These are phyloP conservation scores for Ichneumoninae sp. DNA, from an alignment of 2,888 invertebrate genomes.

Conservation along the genomic window DNA sequence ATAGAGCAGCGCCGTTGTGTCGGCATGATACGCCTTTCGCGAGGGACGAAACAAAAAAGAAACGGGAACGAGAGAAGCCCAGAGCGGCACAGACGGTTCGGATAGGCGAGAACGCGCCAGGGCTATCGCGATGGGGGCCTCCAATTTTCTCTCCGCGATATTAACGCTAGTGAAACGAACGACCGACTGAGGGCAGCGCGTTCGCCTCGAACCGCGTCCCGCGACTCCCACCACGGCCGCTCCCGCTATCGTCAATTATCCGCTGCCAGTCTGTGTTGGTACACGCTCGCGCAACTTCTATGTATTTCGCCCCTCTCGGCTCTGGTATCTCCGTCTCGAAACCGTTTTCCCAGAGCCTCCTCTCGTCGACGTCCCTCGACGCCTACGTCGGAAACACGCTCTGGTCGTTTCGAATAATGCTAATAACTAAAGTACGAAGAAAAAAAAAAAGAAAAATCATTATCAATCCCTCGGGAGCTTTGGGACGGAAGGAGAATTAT, in stretches of 20 bases:
- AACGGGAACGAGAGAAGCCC: neutral
- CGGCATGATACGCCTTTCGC: constrained; percentile 2
- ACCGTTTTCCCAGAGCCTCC: neutral
- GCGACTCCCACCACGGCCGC: constrained; percentile 42
- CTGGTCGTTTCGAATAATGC: neutral
- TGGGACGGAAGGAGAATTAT: constrained; percentile 1
- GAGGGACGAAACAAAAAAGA: neutral
- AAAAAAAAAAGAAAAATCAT: neutral
- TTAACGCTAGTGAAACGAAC: constrained; percentile 72
- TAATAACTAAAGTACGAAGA: neutral
- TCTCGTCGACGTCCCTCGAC: constrained; percentile 1
- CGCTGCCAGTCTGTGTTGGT: constrained; percentile 6
- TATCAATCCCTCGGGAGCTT: constrained; percentile 9
- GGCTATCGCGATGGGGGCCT: constrained; percentile 8
- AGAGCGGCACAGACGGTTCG: neutral
- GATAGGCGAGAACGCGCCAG: constrained; percentile 10
- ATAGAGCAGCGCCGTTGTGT: constrained; percentile 3
- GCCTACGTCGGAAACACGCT: constrained; percentile 4
- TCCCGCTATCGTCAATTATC: constrained; percentile 51
- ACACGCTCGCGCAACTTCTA: constrained; percentile 25
- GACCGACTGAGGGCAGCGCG: constrained; percentile 78
- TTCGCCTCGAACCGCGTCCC: constrained; percentile 67
- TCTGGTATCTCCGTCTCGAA: constrained; percentile 18
- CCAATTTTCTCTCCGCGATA: constrained; percentile 25
- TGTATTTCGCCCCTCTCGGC: constrained; percentile 7